Conservation (phyloP, 2,888 invertebrate genomes). For the Dysmachus trigonus region DNA sequence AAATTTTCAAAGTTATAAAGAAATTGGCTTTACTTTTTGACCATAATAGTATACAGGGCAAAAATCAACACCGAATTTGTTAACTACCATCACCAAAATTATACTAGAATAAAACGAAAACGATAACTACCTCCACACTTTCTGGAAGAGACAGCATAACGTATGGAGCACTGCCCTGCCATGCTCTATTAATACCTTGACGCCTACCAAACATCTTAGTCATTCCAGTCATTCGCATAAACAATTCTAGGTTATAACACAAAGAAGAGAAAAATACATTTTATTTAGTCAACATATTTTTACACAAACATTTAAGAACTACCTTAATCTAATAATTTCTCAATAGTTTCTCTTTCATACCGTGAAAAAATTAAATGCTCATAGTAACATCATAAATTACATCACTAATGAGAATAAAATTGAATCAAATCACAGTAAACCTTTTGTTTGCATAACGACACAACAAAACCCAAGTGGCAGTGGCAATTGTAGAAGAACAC, state of each 20-base stretch:
- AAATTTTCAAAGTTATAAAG: too few relatives aligned
- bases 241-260: slow-evolving; percentile 62
- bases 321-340: not conserved
- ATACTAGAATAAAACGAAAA: not conserved
- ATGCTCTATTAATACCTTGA: slow-evolving; percentile 66
- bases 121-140: slow-evolving; percentile 63
- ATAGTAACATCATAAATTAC: not conserved
- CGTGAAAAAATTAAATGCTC: not conserved
- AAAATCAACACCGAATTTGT: not conserved
- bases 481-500: not conserved
- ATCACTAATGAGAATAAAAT: not conserved
- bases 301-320: not conserved
- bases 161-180: slow-evolving; percentile 66
- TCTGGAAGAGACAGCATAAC: slow-evolving; percentile 66
- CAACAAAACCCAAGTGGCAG: not conserved
- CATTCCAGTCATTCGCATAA: slow-evolving; percentile 66
- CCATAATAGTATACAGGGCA: not conserved
- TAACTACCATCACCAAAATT: slow-evolving; percentile 10
- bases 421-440: not conserved
- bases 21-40: too few relatives aligned
- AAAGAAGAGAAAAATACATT: slow-evolving; percentile 9
- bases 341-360: not conserved
- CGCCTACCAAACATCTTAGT: slow-evolving; percentile 66
- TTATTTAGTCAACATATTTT: not conserved
- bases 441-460: not conserved